Evolutionary conservation across 2,888 invertebrate species (phyloP).

Genomic region (Oithona nana): DNA sequence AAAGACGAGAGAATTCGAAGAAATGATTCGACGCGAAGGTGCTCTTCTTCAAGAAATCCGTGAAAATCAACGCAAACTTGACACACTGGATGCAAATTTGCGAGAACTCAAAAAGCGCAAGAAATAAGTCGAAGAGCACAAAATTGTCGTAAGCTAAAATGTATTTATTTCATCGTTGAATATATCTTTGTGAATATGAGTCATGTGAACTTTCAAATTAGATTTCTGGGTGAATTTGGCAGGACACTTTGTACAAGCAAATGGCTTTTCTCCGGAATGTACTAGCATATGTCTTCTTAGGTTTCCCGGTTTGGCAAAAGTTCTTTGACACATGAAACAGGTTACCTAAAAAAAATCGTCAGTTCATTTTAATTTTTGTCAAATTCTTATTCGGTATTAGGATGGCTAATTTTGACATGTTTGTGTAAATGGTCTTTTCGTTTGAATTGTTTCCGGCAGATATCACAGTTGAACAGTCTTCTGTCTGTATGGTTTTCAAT

Average conservation of each 20-base stretch:
- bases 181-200: no score
- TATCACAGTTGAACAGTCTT: neutral
- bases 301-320: neutral
- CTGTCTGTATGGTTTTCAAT: neutral
- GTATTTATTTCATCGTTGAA: no score
- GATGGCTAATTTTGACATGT: neutral
- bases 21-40: no score
- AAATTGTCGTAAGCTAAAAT: no score
- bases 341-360: neutral
- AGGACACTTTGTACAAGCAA: neutral
- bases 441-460: neutral
- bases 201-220: neutral
- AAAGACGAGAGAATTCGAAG: no score
- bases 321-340: neutral
- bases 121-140: no score
- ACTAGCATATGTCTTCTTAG: neutral
- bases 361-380: neutral
- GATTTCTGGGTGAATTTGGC: neutral
- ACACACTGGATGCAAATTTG: no score
- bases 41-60: no score
- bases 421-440: neutral
- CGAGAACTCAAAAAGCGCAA: no score
- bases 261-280: neutral
- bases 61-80: no score
- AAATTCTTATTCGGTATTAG: neutral